These are phyloP conservation scores for Caenorhabditis plicata DNA, from an alignment of 2,888 invertebrate genomes.

Conservation along the genomic window DNA sequence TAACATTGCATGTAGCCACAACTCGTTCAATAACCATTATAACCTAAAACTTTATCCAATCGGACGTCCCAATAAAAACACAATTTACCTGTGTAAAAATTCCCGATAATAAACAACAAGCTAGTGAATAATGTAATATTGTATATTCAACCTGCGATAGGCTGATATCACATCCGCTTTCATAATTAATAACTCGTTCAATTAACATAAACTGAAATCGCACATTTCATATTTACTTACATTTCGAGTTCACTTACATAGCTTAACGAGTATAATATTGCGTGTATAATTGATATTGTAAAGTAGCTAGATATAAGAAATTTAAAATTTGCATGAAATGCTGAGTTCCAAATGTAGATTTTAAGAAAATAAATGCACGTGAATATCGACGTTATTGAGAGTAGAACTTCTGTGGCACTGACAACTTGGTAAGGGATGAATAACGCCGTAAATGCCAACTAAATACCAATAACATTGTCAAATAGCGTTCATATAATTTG, in stretches of 20 bases:
- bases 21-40: conserved; percentile 25
- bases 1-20: conserved; percentile 18
- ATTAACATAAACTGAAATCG: conserved; percentile 8
- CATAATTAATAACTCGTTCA: conserved; percentile 12
- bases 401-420: conserved; percentile 10
- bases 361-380: conserved; percentile 22
- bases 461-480: background rate
- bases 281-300: conserved; percentile 17
- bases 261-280: conserved; percentile 11
- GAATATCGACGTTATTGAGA: conserved; percentile 19
- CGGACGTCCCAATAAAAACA: background rate
- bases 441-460: conserved; percentile 10
- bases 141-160: conserved; percentile 10
- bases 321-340: conserved; percentile 28
- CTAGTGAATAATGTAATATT: conserved; percentile 20
- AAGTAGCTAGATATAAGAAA: conserved; percentile 24
- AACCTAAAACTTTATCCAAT: conserved; percentile 1
- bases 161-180: conserved; percentile 15
- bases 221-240: background rate
- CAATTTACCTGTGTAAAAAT: conserved; percentile 27
- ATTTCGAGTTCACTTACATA: conserved; percentile 6
- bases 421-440: conserved; percentile 14
- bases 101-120: conserved; percentile 17
- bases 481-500: background rate
- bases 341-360: conserved; percentile 20